Conservation (phyloP, 2,113 vertebrate genomes). For the Delphinus delphis region DNA sequence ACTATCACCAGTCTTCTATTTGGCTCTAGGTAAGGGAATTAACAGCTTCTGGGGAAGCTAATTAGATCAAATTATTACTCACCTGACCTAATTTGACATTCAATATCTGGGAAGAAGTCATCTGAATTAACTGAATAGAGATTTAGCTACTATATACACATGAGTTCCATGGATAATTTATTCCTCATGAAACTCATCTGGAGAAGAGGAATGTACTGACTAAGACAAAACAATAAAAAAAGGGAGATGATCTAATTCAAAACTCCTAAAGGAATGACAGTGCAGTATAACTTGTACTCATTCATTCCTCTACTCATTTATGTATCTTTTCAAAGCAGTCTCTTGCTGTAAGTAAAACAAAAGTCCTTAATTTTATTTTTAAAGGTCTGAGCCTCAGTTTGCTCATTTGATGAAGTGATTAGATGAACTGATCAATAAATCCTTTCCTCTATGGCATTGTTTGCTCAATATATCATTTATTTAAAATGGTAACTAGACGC, state of each 20-base stretch:
- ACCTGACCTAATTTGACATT: slow-evolving; percentile 61
- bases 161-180: slow-evolving; percentile 35
- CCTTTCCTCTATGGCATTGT: neutral
- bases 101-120: neutral
- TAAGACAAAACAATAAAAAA: slow-evolving; percentile 30
- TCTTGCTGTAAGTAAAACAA: neutral
- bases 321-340: neutral
- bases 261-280: neutral
- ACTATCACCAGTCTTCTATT: slow-evolving; percentile 2
- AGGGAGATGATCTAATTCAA: neutral
- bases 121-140: slow-evolving; percentile 30
- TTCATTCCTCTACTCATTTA: neutral
- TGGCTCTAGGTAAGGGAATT: slow-evolving; percentile 23
- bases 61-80: slow-evolving; percentile 61
- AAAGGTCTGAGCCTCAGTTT: neutral
- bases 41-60: slow-evolving; percentile 19
- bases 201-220: neutral
- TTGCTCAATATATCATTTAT: neutral
- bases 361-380: neutral
- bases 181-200: slow-evolving; percentile 22
- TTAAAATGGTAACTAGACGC: neutral
- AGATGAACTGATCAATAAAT: neutral
- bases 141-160: neutral
- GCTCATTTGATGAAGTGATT: neutral
- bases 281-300: neutral